Evolutionary conservation across 2,113 vertebrate species (phyloP).

Genomic region (Irena cyanogastra): DNA sequence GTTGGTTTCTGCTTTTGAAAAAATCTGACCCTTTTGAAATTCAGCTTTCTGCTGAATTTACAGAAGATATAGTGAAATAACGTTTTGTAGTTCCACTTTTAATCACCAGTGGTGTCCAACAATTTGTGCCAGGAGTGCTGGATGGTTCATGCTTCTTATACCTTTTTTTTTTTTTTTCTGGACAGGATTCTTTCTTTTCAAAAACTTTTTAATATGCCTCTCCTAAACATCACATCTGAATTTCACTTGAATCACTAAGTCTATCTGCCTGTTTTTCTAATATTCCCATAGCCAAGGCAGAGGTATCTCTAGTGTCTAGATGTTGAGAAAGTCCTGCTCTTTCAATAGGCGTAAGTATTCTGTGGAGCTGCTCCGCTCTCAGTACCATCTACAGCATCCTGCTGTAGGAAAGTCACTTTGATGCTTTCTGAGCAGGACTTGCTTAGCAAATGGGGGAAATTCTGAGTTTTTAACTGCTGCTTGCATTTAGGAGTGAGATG

Average conservation of each 20-base stretch:
- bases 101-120: not conserved
- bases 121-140: not conserved
- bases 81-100: not conserved
- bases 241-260: not conserved
- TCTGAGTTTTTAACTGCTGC: not conserved
- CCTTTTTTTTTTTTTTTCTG: not conserved
- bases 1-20: not conserved
- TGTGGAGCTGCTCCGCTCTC: not conserved
- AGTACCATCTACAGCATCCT: not conserved
- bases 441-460: not conserved
- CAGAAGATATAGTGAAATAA: not conserved
- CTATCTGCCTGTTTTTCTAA: not conserved
- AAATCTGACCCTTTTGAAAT: not conserved
- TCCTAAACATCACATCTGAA: not conserved
- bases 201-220: not conserved
- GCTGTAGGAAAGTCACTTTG: not conserved
- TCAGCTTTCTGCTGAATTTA: not conserved
- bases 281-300: not conserved
- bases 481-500: not conserved
- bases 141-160: not conserved
- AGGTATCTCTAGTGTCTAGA: not conserved
- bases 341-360: accelerated
- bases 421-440: not conserved
- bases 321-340: not conserved
- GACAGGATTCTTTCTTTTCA: not conserved